Evolutionary conservation across 2,113 vertebrate species (phyloP).

Genomic region (Azemiops feae): DNA sequence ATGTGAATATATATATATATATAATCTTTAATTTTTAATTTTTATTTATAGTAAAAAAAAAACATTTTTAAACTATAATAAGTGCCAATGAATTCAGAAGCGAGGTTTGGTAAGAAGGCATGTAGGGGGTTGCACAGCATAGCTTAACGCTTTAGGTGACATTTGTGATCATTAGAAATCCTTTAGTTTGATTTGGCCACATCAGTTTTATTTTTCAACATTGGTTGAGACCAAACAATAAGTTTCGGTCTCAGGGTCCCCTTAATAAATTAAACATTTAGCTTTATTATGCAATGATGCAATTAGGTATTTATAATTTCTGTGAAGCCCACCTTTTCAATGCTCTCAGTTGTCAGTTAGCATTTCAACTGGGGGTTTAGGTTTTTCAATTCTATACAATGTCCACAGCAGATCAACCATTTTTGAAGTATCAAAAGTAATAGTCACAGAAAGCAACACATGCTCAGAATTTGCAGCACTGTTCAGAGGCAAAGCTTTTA

Average conservation of each 20-base stretch:
- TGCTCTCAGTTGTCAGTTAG: not conserved
- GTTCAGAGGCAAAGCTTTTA: not conserved
- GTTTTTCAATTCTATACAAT: not conserved
- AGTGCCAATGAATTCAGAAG: not conserved
- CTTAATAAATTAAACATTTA: not conserved
- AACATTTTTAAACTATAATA: not conserved
- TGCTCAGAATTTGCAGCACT: not conserved
- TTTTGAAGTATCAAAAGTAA: not conserved
- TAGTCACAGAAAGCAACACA: not conserved
- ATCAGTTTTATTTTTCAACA: not conserved
- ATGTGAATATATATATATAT: too few relatives aligned
- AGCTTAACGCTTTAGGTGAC: not conserved
- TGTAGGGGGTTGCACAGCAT: not conserved
- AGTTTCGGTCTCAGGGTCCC: not conserved
- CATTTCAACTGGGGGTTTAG: not conserved
- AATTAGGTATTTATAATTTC: not conserved
- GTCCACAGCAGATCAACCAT: not conserved
- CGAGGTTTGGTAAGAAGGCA: not conserved
- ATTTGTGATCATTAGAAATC: not conserved
- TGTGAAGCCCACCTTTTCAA: not conserved
- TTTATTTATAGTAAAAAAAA: not conserved
- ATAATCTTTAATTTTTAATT: too few relatives aligned
- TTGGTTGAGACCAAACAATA: not conserved
- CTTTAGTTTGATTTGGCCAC: not conserved
- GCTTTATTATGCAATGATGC: not conserved